phyloP scores from a whole-genome alignment of 2,113 vertebrate genomes.

The Stomatorhinus ivindoensis region DNA sequence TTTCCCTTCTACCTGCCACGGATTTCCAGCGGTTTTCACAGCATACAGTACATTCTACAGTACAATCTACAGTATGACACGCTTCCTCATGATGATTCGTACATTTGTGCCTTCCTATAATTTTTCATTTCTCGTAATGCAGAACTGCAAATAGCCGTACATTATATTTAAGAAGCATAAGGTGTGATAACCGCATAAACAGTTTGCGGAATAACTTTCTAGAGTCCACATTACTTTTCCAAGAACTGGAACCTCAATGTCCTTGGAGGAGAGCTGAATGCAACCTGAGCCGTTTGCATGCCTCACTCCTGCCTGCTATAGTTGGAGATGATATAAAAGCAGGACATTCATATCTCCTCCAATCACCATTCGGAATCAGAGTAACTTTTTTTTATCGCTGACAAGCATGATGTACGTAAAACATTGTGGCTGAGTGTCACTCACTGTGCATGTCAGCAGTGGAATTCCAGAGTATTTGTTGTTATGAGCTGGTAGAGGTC shows the following conservation, averaged over 20 bases:
- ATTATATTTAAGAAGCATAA: not conserved
- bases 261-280: not conserved
- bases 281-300: not conserved
- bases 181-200: not conserved
- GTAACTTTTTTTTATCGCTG: not conserved
- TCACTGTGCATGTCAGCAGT: not conserved
- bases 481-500: not conserved
- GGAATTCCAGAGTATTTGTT: not conserved
- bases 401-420: not conserved
- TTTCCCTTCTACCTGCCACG: not conserved
- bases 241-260: not conserved
- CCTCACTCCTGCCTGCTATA: not conserved
- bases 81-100: not conserved
- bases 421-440: not conserved
- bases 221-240: not conserved
- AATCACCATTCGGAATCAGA: not conserved
- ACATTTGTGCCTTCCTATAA: not conserved
- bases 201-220: not conserved
- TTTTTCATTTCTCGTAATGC: not conserved
- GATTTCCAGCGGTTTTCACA: not conserved
- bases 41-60: not conserved
- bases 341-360: not conserved
- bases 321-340: not conserved
- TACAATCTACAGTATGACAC: not conserved
- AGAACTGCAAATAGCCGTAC: not conserved